Evolutionary conservation across 2,888 invertebrate genomes (phyloP).

Genomic region (Hydrotaea cyrtoneurina): DNA sequence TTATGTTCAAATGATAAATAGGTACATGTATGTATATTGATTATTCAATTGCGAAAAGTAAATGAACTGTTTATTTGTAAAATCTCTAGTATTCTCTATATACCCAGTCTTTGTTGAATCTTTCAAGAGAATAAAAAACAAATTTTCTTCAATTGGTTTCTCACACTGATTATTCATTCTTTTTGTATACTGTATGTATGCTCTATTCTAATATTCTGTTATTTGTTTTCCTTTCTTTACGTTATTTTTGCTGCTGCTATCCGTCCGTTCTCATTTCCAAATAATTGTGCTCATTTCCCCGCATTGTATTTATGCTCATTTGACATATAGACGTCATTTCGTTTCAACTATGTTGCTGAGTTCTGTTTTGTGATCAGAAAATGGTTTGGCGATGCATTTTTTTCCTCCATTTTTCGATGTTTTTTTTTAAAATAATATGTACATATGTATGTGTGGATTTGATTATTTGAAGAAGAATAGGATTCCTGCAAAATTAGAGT

Average conservation of each 20-base stretch:
- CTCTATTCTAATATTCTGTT: slow-evolving; percentile 25
- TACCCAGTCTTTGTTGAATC: not conserved
- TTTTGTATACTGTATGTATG: slow-evolving; percentile 9
- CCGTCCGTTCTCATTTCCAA: slow-evolving; percentile 57
- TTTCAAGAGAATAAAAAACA: not conserved
- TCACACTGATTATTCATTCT: slow-evolving; percentile 12
- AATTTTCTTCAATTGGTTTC: slow-evolving; percentile 11
- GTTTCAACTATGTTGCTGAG: too few species aligned
- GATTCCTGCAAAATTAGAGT: too few species aligned
- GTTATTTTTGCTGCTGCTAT: not conserved
- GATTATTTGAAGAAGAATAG: not conserved
- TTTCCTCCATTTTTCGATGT: too few species aligned
- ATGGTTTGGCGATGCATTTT: slow-evolving; percentile 35
- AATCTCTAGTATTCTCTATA: not conserved
- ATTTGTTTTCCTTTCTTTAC: slow-evolving; percentile 13
- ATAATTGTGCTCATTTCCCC: slow-evolving; percentile 24
- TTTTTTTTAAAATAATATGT: too few species aligned
- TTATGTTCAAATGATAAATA: not conserved
- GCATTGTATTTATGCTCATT: slow-evolving; percentile 59
- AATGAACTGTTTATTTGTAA: too few species aligned
- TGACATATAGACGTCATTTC: slow-evolving; percentile 41
- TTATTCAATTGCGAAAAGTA: not conserved
- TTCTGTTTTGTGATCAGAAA: not conserved
- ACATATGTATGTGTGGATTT: too few species aligned
- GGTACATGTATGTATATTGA: not conserved